Evolutionary conservation across 2,888 invertebrate genomes (phyloP).

Genomic region (Epirrhoe alternata): DNA sequence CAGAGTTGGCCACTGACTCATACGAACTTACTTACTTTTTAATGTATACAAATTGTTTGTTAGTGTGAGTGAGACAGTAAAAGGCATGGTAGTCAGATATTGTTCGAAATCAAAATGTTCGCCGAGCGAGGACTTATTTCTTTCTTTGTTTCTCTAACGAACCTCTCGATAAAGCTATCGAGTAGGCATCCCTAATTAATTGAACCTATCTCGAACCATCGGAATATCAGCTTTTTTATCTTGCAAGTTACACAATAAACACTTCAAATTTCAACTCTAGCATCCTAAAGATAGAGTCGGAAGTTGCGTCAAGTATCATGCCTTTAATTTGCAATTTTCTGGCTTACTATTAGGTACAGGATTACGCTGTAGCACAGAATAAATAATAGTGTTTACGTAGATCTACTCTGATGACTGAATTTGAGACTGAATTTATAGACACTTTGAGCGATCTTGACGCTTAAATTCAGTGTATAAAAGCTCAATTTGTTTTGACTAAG

Average conservation of each 20-base stretch:
- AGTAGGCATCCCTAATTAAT: conserved; percentile 76
- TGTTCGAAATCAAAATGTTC: conserved; percentile 13
- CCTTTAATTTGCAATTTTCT: conserved; percentile 83
- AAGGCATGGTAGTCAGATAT: background rate
- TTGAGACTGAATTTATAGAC: background rate
- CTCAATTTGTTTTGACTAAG: background rate
- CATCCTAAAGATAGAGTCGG: conserved; percentile 18
- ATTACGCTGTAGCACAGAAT: conserved; percentile 79
- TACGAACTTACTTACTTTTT: too few relatives aligned
- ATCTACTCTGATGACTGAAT: background rate
- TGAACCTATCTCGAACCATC: conserved; percentile 71
- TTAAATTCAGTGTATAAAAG: background rate
- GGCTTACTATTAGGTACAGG: conserved; percentile 71
- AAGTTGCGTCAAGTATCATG: conserved; percentile 32
- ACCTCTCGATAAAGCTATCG: conserved; percentile 60
- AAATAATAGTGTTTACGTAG: conserved; percentile 11
- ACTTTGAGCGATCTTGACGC: background rate
- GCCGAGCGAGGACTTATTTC: background rate
- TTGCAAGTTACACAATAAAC: conserved; percentile 43
- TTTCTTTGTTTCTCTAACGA: conserved; percentile 44
- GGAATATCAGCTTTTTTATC: conserved; percentile 76
- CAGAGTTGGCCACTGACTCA: too few relatives aligned
- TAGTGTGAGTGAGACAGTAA: background rate
- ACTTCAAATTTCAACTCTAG: conserved; percentile 48
- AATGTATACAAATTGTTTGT: background rate